Evolutionary conservation across 1,140 invertebrate species (phyloP).

Genomic region (Drosophila bocqueti): DNA sequence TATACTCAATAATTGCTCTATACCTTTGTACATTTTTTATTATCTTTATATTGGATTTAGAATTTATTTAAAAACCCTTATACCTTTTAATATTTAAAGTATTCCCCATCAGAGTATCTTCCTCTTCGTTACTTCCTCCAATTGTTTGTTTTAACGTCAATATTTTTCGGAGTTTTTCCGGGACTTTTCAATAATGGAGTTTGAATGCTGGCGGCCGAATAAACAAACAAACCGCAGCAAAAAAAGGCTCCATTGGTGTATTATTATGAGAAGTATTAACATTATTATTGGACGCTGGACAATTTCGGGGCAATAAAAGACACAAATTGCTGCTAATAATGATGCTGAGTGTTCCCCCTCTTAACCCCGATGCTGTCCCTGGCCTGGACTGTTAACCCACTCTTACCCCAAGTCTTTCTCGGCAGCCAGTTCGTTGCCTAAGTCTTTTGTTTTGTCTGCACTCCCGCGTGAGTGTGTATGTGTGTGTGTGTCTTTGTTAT

Average conservation of each 20-base stretch:
- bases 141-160: conserved; percentile 22
- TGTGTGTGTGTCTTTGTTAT: conserved; percentile 66
- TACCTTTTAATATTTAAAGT: background rate
- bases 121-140: background rate
- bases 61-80: background rate
- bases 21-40: background rate
- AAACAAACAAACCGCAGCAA: conserved; percentile 44
- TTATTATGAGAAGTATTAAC: conserved; percentile 79
- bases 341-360: conserved; percentile 50
- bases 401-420: conserved; percentile 17
- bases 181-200: conserved; percentile 75
- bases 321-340: conserved; percentile 83
- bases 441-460: conserved; percentile 73
- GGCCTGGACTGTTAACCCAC: conserved; percentile 35
- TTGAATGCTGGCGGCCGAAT: conserved; percentile 54
- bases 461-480: background rate
- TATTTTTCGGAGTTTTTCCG: conserved; percentile 59
- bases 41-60: background rate
- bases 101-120: background rate
- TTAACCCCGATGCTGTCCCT: background rate
- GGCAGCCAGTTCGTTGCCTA: conserved; percentile 66
- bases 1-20: background rate
- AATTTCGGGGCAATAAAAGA: conserved; percentile 80
- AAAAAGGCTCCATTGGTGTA: conserved; percentile 45
- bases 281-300: conserved; percentile 79